Conservation (phyloP, 2,113 vertebrate species). For the Phylloscopus whistleri region DNA sequence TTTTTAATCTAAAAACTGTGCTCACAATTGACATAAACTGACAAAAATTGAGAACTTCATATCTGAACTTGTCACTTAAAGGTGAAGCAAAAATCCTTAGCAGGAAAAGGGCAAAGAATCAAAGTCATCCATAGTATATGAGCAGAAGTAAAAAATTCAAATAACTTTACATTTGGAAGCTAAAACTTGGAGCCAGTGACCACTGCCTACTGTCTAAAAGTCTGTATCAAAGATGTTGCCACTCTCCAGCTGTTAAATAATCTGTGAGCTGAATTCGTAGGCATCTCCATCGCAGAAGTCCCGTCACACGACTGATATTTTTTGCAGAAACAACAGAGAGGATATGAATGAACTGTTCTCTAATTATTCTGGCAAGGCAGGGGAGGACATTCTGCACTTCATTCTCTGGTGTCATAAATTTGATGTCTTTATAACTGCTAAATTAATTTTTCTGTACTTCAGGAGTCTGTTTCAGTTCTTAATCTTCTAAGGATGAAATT, state of each 20-base stretch:
- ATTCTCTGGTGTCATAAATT: conserved; percentile 9
- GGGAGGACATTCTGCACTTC: conserved; percentile 27
- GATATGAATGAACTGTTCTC: conserved; percentile 24
- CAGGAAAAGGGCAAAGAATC: conserved; percentile 17
- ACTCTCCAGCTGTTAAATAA: background rate
- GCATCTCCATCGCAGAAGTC: background rate
- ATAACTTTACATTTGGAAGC: background rate
- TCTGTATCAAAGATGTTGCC: background rate
- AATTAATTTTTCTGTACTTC: conserved; percentile 48
- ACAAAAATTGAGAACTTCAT: background rate
- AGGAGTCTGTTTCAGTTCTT: conserved; percentile 5
- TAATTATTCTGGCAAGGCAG: conserved; percentile 41
- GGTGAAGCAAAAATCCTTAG: background rate
- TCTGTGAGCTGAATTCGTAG: background rate
- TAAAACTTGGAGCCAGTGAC: background rate
- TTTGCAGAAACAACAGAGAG: conserved; percentile 8
- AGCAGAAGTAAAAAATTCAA: background rate
- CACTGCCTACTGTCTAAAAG: background rate
- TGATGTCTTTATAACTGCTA: conserved; percentile 35
- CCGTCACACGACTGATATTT: background rate
- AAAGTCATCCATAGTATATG: background rate
- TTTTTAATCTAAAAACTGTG: background rate
- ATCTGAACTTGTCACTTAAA: conserved; percentile 18
- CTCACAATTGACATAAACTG: background rate
- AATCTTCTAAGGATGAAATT: background rate